Evolutionary conservation across 2,113 vertebrate species (phyloP).

Genomic region (Indri indri): DNA sequence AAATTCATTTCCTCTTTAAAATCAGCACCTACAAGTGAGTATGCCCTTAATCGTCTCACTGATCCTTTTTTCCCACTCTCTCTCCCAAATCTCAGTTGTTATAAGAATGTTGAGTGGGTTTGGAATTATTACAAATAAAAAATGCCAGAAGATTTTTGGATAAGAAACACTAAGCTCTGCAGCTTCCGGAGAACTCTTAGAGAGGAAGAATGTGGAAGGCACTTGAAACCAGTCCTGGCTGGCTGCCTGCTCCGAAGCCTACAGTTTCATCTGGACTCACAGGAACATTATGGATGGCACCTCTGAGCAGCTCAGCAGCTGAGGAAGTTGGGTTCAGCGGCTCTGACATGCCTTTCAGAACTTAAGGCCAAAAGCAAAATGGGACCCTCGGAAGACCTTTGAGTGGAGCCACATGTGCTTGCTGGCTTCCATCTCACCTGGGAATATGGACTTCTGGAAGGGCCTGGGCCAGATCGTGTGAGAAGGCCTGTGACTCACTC

Average conservation of each 20-base stretch:
- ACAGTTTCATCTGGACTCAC: not conserved
- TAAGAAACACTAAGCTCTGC: conserved; percentile 54
- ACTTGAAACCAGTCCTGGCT: conserved; percentile 49
- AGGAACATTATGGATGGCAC: not conserved
- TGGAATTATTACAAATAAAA: conserved; percentile 72
- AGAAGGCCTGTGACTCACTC: conserved; percentile 1
- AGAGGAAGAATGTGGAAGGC: conserved; percentile 60
- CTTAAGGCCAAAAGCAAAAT: not conserved
- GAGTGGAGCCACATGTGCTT: not conserved
- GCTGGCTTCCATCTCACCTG: not conserved
- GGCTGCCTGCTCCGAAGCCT: conserved; percentile 44
- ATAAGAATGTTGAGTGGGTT: conserved; percentile 64
- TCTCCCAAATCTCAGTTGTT: conserved; percentile 60
- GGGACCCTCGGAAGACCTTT: not conserved
- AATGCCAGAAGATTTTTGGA: conserved; percentile 71
- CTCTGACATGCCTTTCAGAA: not conserved
- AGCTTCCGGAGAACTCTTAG: conserved; percentile 59
- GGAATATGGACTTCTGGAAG: not conserved
- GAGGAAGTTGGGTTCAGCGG: not conserved
- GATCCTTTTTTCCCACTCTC: not conserved
- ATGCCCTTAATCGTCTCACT: not conserved
- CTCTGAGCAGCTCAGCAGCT: not conserved
- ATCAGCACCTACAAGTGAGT: not conserved
- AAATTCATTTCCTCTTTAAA: conserved; percentile 40
- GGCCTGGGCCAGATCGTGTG: not conserved